Percentiles rank a stretch among this genome's conserved stretches.
phyloP scores from a whole-genome alignment of 2,888 invertebrate species.

The Apamea epomidion region DNA sequence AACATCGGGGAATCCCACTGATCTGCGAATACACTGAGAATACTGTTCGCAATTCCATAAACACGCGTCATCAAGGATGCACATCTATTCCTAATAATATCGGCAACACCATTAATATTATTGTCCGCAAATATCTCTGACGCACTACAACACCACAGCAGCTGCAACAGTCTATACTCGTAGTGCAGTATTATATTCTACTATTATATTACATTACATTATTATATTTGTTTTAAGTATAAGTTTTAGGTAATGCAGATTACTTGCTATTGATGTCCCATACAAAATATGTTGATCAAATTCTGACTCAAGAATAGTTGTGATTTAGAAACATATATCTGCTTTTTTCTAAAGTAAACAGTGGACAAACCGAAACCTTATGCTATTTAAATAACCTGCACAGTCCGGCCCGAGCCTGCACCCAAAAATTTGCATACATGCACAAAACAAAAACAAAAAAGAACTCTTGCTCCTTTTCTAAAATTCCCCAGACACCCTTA shows the following conservation, averaged over 20 bases:
- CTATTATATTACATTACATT: too few relatives aligned
- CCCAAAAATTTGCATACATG: conserved; percentile 40
- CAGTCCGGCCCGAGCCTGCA: not conserved
- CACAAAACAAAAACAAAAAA: conserved; percentile 20
- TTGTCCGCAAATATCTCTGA: not conserved
- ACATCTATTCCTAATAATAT: not conserved
- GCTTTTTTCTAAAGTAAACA: not conserved
- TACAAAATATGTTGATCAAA: not conserved
- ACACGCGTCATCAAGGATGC: not conserved
- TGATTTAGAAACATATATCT: not conserved
- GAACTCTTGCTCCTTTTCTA: conserved; percentile 15
- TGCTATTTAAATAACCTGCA: conserved; percentile 7
- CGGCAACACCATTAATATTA: not conserved
- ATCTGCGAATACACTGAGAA: too few relatives aligned
- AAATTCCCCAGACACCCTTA: conserved; percentile 46
- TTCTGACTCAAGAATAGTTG: not conserved
- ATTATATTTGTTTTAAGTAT: too few relatives aligned
- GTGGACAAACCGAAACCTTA: not conserved
- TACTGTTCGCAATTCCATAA: too few relatives aligned
- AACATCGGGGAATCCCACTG: too few relatives aligned
- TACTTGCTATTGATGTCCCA: not conserved
- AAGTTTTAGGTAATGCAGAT: not conserved
- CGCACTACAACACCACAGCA: not conserved
- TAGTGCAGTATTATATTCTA: too few relatives aligned
- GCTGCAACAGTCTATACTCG: too few relatives aligned